phyloP scores from a whole-genome alignment of 2,797 vertebrate genomes.

The Mallotus villosus region DNA sequence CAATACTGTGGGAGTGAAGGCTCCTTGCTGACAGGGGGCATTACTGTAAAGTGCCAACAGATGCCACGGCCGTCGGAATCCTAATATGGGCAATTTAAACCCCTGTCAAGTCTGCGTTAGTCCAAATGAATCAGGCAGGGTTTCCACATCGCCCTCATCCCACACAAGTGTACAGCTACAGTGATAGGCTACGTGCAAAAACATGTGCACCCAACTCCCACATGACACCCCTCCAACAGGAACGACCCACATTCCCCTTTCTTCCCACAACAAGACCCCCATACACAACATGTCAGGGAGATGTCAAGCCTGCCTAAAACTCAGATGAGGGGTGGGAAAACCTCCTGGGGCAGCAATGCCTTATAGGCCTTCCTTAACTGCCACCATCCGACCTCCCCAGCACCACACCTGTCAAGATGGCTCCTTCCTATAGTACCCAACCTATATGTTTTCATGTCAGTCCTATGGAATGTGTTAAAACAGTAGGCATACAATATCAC shows the following conservation, averaged over 20 bases:
- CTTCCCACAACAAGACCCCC: neutral
- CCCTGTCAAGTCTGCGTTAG: conserved; percentile 53
- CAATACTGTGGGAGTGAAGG: conserved; percentile 34
- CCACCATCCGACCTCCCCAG: neutral
- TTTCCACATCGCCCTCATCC: neutral
- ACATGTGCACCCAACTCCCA: neutral
- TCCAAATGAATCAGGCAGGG: conserved; percentile 40
- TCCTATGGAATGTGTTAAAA: conserved; percentile 38
- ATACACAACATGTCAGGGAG: conserved; percentile 26
- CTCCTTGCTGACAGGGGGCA: conserved; percentile 44
- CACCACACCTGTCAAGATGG: conserved; percentile 42
- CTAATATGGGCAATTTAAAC: conserved; percentile 62
- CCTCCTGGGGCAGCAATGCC: neutral
- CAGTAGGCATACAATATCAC: conserved; percentile 33
- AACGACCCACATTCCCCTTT: neutral
- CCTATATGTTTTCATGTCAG: conserved; percentile 28
- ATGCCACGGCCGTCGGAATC: conserved; percentile 46
- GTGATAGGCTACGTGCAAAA: neutral
- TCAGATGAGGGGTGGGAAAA: neutral
- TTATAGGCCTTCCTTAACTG: neutral
- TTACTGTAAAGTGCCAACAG: conserved; percentile 45
- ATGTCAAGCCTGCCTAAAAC: conserved; percentile 34
- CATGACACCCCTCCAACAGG: neutral
- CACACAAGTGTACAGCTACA: neutral
- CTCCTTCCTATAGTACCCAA: conserved; percentile 22